Base-by-base conservation (phyloP, 2,113 vertebrate genomes). In the Periophthalmus modestus region DNA sequence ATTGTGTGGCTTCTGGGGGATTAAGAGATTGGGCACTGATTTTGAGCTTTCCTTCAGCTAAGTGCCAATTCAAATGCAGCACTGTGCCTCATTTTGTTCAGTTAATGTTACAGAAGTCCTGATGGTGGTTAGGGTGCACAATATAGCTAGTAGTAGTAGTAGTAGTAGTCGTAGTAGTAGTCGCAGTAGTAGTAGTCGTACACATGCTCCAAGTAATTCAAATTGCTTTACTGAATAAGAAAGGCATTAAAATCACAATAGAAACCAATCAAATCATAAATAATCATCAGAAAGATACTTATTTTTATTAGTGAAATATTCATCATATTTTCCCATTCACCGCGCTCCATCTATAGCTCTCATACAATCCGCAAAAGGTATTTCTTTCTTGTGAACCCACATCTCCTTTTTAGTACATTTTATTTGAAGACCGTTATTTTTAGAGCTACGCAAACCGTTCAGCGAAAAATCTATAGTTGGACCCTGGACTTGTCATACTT, bases 1-100 rank as follows among this genome's bases (percentile, higher is more conserved):
- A 91, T 89, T 89, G 84, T 87, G 79, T 82, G 85, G 83, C 88
- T 90, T 86, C 82, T 89, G 79, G 84, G 72, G 72, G 84, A 80
- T 88, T 77, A 48, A 78, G 77, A 73, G 78, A 89, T 84, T 86
- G 84, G 82, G 79, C 83, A 83, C 75, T 91, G 80, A 84, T 91
- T 90, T 89, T 63, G 78, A 73, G 78, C 79, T 74, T 86, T 77
- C 14, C 59, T 87, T 88, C 83, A 82, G 77, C 18, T 12, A 57
- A 81, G 71, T 74, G 59, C 71, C 80, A 79, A 86, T 85, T 77
- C 79, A 84, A 79, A 79, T 2, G 21, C 69, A 78, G 62, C 73
- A 21, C 34, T 11, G 33, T 19, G 59, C 34, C 62, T 65, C 33
- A 36, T 65, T 65, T 65, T 36, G 33, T 63, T 7, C 7, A 63